Conservation (phyloP, 2,888 invertebrate genomes). For the Aleiodes testaceus region DNA sequence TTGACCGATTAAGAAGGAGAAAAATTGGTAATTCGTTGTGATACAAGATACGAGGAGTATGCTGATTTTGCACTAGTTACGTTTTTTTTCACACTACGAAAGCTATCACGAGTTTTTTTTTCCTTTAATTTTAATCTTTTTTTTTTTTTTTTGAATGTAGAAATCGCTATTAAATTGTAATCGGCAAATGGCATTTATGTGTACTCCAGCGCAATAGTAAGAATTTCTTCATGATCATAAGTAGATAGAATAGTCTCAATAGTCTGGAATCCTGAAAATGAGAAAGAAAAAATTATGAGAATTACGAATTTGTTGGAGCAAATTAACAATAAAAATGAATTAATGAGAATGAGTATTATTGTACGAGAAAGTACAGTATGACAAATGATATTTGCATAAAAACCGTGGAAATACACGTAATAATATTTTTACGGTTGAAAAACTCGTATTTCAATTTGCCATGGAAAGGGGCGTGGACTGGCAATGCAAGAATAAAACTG, state of each 20-base stretch:
- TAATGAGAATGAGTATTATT: too few relatives aligned
- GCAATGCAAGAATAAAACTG: not conserved
- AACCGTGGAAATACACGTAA: too few relatives aligned
- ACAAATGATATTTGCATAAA: conserved; percentile 10
- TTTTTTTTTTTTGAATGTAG: conserved; percentile 59
- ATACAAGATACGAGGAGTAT: conserved; percentile 64
- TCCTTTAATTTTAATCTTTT: conserved; percentile 31
- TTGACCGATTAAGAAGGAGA: conserved; percentile 63
- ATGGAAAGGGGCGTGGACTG: conserved; percentile 5
- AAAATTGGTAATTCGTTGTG: conserved; percentile 63
- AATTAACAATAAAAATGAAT: not conserved
- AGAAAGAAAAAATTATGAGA: conserved; percentile 42
- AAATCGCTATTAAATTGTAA: conserved; percentile 60
- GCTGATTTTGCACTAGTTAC: conserved; percentile 63
- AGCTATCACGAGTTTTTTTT: conserved; percentile 63
- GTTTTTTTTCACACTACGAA: conserved; percentile 62
- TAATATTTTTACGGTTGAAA: conserved; percentile 4
- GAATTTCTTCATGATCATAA: conserved; percentile 65
- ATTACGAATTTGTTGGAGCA: not conserved
- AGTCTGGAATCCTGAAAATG: conserved; percentile 59
- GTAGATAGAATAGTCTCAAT: conserved; percentile 63
- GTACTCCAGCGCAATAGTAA: conserved; percentile 64
- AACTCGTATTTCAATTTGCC: conserved; percentile 3
- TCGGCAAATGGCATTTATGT: conserved; percentile 60
- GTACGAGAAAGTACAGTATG: not conserved